These are phyloP conservation scores for Anomalospiza imberbis DNA, from an alignment of 2,797 vertebrate species.

Conservation along the genomic window DNA sequence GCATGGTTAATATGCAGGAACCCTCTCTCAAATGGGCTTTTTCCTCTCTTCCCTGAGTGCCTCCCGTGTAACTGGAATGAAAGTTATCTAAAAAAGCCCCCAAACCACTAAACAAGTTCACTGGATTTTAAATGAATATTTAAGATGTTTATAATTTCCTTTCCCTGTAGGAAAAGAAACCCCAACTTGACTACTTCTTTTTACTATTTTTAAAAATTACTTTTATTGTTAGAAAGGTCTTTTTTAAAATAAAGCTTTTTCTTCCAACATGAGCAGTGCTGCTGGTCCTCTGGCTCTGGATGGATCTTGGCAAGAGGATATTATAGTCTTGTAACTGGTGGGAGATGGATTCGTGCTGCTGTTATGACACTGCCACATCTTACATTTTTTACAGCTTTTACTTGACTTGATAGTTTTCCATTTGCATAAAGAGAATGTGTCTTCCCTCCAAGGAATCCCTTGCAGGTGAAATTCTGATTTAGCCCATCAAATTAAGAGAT, in stretches of 20 bases:
- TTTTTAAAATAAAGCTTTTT: conserved; percentile 57
- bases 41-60: not conserved
- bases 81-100: not conserved
- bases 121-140: conserved; percentile 51
- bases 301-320: not conserved
- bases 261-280: not conserved
- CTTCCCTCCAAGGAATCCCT: not conserved
- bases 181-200: not conserved
- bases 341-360: not conserved
- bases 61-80: not conserved
- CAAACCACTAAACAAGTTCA: not conserved
- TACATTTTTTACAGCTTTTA: not conserved
- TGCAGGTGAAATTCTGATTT: not conserved
- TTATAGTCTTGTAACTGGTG: not conserved
- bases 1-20: not conserved
- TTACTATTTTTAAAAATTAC: conserved; percentile 35
- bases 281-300: not conserved
- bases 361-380: not conserved
- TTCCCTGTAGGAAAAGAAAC: not conserved
- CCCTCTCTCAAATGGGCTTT: not conserved
- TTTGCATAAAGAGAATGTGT: rapidly evolving
- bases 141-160: conserved; percentile 3
- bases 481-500: not conserved
- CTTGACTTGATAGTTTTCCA: not conserved
- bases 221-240: conserved; percentile 49